Evolutionary conservation across 2,888 invertebrate genomes (phyloP), one percentile per base, ranked within the genome.

Genomic region (Argyresthia albistria): DNA sequence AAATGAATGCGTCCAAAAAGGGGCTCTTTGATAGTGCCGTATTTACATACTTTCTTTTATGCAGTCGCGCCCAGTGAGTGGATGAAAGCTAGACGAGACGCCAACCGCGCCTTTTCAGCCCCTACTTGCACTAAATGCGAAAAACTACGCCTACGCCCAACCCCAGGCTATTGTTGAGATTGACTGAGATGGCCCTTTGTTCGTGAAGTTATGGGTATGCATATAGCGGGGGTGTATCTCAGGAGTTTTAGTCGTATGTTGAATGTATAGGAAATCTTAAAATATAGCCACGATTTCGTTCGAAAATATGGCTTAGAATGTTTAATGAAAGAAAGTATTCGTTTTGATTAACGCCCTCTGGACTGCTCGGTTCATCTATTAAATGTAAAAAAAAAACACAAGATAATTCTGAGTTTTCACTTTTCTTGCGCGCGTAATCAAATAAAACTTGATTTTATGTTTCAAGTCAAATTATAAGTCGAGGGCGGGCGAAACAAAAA

Each of bases 401-500:
- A 80, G 71, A 76, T 73, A 73, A 78, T 74, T 68, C 58, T 65
- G 67, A 66, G 70, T 77, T 64, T 77, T 76, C 71, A 72, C 75
- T 76, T 77, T 76, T 73, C 70, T 74, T 43, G 25, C 35, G 69
- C 76, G 76, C 68, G 73, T 80, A 83, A 86, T 84, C 79, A 83
- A 84, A 84, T 84, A 82, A 82, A 86, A 86, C 83, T 83, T 83
- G 83, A 86, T 86, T 86, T 84, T 84, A 84, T 84, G 83, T 84
- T 86, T 81, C 78, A 70, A 84, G 80, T 83, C 83, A 86, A 84
- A 86, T 87, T 84, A 84, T 83, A 86, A 84, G 81, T 79, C 73
- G 70, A 80, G 78, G 81, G 82, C 77, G 78, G 78, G 75, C 65
- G 73, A 80, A 86, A 84, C 82, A 83, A 83, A 84, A 60, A 87